phyloP scores from a whole-genome alignment of 1,140 invertebrate species.

The Dinoponera quadriceps region DNA sequence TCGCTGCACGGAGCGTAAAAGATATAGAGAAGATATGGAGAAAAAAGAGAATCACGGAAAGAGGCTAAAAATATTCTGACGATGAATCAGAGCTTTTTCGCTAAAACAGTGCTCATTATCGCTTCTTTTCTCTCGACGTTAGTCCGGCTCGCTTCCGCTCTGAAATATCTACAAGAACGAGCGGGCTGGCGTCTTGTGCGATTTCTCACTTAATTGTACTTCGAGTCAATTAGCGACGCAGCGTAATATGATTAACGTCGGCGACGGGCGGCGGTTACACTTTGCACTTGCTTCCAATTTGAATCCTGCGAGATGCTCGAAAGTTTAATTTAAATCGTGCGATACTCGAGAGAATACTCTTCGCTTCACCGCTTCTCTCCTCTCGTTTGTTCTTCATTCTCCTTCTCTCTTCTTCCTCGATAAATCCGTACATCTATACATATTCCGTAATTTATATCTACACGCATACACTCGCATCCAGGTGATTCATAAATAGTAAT shows the following conservation, averaged over 20 bases:
- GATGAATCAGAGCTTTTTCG: slow-evolving; percentile 39
- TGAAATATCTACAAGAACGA: background rate
- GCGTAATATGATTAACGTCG: background rate
- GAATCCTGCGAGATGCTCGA: too few relatives aligned
- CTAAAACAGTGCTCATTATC: background rate
- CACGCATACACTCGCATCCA: too few relatives aligned
- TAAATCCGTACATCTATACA: too few relatives aligned
- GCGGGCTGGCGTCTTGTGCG: background rate
- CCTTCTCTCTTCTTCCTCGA: too few relatives aligned
- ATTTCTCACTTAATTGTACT: background rate
- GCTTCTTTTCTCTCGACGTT: background rate
- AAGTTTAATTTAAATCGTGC: too few relatives aligned
- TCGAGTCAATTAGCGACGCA: background rate
- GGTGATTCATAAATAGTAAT: too few relatives aligned
- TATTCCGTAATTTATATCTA: too few relatives aligned
- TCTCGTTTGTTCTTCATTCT: too few relatives aligned
- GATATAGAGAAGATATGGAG: background rate
- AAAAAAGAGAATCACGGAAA: slow-evolving; percentile 3
- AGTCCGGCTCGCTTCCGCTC: slow-evolving; percentile 13
- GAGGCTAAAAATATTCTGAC: background rate
- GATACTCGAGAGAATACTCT: too few relatives aligned
- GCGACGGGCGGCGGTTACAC: too few relatives aligned
- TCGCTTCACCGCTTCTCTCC: too few relatives aligned
- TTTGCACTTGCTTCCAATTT: background rate
- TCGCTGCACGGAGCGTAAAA: background rate